A percentile compares a stretch with the other conserved stretches of the same genome.
Conservation (phyloP, 2,797 vertebrate species). For the Prunella strophiata region DNA sequence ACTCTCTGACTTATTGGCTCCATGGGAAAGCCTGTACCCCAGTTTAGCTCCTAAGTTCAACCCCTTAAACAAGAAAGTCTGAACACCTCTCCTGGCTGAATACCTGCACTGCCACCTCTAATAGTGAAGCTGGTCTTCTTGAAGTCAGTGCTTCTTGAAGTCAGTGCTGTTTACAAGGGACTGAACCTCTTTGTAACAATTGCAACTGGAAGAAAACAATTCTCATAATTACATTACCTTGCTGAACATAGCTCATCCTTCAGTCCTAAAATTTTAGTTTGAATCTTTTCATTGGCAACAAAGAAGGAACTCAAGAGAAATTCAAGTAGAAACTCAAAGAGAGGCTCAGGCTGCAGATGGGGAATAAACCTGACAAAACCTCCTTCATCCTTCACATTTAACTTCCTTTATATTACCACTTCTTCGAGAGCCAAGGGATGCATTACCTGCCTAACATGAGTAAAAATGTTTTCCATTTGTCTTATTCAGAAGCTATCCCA, state of each 20-base stretch:
- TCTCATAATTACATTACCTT: background rate
- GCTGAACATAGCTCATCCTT: background rate
- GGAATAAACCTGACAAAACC: background rate
- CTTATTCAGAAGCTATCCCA: conserved; percentile 26
- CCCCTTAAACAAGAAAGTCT: background rate
- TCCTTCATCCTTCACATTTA: background rate
- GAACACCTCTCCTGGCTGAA: background rate
- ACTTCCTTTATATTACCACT: background rate
- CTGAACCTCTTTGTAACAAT: background rate
- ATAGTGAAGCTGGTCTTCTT: background rate
- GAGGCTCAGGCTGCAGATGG: background rate
- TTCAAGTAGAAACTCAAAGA: background rate
- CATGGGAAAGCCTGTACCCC: background rate
- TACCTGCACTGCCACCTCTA: background rate
- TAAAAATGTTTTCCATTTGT: background rate
- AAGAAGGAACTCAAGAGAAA: background rate
- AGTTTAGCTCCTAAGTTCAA: background rate
- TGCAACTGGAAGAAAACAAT: background rate
- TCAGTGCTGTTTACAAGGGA: background rate
- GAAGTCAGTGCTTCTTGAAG: background rate
- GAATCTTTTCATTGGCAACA: background rate
- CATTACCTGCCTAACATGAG: background rate
- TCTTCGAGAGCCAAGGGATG: background rate
- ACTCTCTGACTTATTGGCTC: background rate
- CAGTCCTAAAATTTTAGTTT: background rate